phyloP scores from a whole-genome alignment of 2,797 vertebrate species.

The Schizopygopsis pylzovi region DNA sequence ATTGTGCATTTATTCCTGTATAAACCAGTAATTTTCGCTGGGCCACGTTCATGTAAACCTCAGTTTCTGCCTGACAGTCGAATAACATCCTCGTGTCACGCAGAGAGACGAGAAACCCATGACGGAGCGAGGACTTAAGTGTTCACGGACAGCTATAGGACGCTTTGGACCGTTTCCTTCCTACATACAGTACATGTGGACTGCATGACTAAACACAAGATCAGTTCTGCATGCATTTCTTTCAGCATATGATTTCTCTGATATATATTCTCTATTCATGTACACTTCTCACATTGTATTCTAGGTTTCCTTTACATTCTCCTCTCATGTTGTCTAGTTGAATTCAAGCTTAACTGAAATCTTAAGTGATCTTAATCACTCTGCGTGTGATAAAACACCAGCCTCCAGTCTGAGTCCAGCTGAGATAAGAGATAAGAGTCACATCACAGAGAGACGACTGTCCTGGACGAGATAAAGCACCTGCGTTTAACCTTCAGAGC shows the following conservation, averaged over 20 bases:
- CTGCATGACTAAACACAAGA: not conserved
- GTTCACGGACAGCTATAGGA: constrained; percentile 1
- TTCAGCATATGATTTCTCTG: not conserved
- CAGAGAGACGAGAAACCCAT: constrained; percentile 8
- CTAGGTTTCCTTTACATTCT: not conserved
- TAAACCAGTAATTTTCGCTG: not conserved
- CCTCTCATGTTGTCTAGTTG: not conserved
- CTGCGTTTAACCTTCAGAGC: not conserved
- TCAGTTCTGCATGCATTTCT: not conserved
- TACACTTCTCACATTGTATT: not conserved
- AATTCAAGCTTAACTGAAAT: not conserved
- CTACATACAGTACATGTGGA: not conserved
- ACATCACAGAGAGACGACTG: not conserved
- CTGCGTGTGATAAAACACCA: constrained; percentile 4
- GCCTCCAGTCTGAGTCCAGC: constrained; percentile 16
- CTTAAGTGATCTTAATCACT: not conserved
- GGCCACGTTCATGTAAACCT: not conserved
- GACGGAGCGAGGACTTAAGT: not conserved
- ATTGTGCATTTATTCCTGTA: constrained; percentile 12
- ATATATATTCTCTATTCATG: not conserved
- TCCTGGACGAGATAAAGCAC: not conserved
- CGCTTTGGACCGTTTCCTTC: not conserved
- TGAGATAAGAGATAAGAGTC: constrained; percentile 14
- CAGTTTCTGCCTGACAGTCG: not conserved
- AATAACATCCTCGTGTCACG: constrained; percentile 2